Percentiles rank a stretch among this genome's conserved stretches.
Evolutionary conservation across 2,888 invertebrate species (phyloP).

Genomic region (Tinea semifulvella): DNA sequence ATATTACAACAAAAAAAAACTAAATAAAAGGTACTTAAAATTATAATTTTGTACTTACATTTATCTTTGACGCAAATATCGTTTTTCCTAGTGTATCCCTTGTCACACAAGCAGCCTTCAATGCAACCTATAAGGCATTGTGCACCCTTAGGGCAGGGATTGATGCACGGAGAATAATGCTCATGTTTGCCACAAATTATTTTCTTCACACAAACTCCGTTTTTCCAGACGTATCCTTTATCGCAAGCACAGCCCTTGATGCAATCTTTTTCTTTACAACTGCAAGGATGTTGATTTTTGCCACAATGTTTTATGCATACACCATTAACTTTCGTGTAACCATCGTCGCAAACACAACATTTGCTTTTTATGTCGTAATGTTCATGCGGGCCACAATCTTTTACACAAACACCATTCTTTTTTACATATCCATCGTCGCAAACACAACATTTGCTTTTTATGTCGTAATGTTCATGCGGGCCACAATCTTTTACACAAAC

Average conservation of each 20-base stretch:
- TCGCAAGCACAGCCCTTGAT: not conserved
- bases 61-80: not conserved
- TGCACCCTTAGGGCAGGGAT: constrained; percentile 12
- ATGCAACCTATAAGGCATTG: constrained; percentile 1
- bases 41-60: not conserved
- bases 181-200: constrained; percentile 9
- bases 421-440: not conserved
- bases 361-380: not conserved
- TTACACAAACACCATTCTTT: not conserved
- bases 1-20: too few relatives aligned
- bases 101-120: constrained; percentile 3
- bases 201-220: not conserved
- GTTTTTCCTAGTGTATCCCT: constrained; percentile 1
- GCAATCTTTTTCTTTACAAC: not conserved
- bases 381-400: constrained; percentile 1
- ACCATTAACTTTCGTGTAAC: not conserved
- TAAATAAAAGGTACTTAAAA: not conserved
- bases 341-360: not conserved
- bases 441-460: not conserved
- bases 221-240: not conserved
- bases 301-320: not conserved
- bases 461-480: not conserved
- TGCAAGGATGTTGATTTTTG: not conserved
- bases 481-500: too few relatives aligned
- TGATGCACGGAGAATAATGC: constrained; percentile 11